Conservation (phyloP, 2,888 invertebrate species). For the Globia sparganii region DNA sequence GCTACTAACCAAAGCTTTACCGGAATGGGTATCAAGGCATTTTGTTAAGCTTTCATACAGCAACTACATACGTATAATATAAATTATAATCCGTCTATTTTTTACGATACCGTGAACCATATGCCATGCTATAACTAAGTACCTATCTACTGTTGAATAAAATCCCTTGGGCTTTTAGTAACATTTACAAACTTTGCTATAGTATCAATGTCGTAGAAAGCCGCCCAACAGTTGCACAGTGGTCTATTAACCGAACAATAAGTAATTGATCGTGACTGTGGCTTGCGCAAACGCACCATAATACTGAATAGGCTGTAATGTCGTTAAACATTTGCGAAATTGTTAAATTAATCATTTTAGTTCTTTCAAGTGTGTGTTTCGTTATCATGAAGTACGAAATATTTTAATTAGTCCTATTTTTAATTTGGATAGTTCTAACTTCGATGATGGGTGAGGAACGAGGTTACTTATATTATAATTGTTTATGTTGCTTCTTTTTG, state of each 20-base stretch:
- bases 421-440: no score
- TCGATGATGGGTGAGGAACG: no score
- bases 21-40: not conserved
- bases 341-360: conserved; percentile 47
- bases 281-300: conserved; percentile 64
- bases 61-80: not conserved
- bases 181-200: conserved; percentile 8
- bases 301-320: conserved; percentile 56
- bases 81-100: not conserved
- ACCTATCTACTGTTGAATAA: not conserved
- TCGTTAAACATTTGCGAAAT: conserved; percentile 49
- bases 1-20: not conserved
- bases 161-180: conserved; percentile 6
- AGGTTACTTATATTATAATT: no score
- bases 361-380: conserved; percentile 23
- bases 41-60: not conserved
- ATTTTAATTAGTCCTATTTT: not conserved
- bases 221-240: conserved; percentile 48
- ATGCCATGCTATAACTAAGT: not conserved
- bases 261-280: conserved; percentile 68
- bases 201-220: conserved; percentile 54
- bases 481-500: no score
- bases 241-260: conserved; percentile 58
- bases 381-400: not conserved
- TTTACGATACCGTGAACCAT: not conserved